These are phyloP conservation scores for Neodontobutis hainanensis DNA, from an alignment of 2,113 vertebrate species.

Conservation along the genomic window DNA sequence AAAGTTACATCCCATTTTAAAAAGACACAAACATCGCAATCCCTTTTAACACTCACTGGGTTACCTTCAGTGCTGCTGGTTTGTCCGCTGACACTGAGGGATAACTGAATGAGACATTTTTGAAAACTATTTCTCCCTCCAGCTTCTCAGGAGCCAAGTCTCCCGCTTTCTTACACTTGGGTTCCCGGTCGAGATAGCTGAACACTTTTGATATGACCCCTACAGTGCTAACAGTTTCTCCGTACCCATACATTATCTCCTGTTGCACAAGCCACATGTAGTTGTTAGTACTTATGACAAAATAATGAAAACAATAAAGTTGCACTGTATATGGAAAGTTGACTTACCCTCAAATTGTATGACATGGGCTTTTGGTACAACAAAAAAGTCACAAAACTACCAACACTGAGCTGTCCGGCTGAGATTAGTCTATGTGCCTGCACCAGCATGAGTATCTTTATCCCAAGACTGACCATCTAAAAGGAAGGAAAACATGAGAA, in stretches of 20 bases:
- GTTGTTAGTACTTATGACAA: background rate
- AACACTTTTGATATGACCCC: slow-evolving; percentile 85
- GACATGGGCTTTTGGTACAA: slow-evolving; percentile 84
- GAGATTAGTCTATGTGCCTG: slow-evolving; percentile 79
- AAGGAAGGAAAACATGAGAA: background rate
- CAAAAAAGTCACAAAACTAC: slow-evolving; percentile 84
- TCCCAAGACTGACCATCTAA: slow-evolving; percentile 73
- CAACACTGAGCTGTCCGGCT: slow-evolving; percentile 70
- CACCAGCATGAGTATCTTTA: slow-evolving; percentile 78
- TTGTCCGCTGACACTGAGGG: slow-evolving; percentile 44
- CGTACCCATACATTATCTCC: slow-evolving; percentile 77
- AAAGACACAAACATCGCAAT: no score
- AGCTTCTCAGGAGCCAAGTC: slow-evolving; percentile 66
- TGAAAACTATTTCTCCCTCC: slow-evolving; percentile 79
- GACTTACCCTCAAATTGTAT: slow-evolving; percentile 68
- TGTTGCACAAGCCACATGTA: slow-evolving; percentile 32
- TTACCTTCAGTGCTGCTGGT: slow-evolving; percentile 83
- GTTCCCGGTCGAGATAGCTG: slow-evolving; percentile 78
- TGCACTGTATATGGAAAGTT: no score
- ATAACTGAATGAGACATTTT: slow-evolving; percentile 80
- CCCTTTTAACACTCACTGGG: background rate
- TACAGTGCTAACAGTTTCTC: slow-evolving; percentile 81
- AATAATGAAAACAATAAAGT: no score
- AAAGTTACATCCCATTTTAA: background rate
- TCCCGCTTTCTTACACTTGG: slow-evolving; percentile 64